A percentile compares a stretch with the other conserved stretches of the same genome.
These are phyloP conservation scores for Leptinotarsa rubiginosa DNA, from an alignment of 2,888 invertebrate species.

Conservation along the genomic window DNA sequence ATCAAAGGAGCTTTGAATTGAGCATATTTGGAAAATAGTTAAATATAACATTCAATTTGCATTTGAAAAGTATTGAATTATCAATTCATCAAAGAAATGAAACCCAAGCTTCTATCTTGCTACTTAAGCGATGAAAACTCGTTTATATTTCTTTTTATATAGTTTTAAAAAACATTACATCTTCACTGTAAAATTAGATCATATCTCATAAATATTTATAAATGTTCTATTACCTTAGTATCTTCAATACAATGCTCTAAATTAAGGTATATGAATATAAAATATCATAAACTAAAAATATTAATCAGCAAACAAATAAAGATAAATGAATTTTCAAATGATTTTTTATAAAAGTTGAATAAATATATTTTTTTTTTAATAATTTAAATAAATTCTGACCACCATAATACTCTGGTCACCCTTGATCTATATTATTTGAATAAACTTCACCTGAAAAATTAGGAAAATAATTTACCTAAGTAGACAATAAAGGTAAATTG, in stretches of 20 bases:
- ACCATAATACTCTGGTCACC: slow-evolving; percentile 54
- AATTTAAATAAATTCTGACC: slow-evolving; percentile 50
- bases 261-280: slow-evolving; percentile 64
- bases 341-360: slow-evolving; percentile 66
- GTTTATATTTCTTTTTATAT: slow-evolving; percentile 72
- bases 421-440: slow-evolving; percentile 63
- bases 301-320: slow-evolving; percentile 35
- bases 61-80: slow-evolving; percentile 66
- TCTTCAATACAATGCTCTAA: slow-evolving; percentile 67
- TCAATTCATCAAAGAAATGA: slow-evolving; percentile 69
- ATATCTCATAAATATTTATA: slow-evolving; percentile 53
- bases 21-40: slow-evolving; percentile 65
- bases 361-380: slow-evolving; percentile 63
- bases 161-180: slow-evolving; percentile 75
- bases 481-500: slow-evolving; percentile 67
- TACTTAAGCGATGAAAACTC: slow-evolving; percentile 65
- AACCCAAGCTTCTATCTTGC: slow-evolving; percentile 75
- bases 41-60: slow-evolving; percentile 67
- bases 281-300: slow-evolving; percentile 21
- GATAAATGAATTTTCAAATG: slow-evolving; percentile 67
- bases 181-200: slow-evolving; percentile 74
- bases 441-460: slow-evolving; percentile 65
- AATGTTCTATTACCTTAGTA: slow-evolving; percentile 61
- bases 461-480: slow-evolving; percentile 65
- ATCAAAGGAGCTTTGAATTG: slow-evolving; percentile 74